These are phyloP conservation scores for Mustela lutreola DNA, from an alignment of 2,113 vertebrate genomes.

Conservation along the genomic window DNA sequence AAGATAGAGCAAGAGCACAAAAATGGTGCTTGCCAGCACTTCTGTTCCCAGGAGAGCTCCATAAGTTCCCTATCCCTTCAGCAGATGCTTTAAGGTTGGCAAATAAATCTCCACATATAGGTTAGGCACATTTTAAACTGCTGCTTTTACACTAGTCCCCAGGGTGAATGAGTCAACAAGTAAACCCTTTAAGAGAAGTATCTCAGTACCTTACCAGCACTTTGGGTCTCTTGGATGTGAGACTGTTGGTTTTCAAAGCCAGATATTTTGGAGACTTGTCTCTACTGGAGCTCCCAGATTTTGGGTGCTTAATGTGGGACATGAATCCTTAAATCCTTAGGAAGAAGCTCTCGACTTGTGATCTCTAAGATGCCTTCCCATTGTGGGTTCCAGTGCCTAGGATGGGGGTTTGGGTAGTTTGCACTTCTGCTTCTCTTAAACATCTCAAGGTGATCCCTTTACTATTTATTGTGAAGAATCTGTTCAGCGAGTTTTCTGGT, in stretches of 20 bases:
- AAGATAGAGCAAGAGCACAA: not conserved
- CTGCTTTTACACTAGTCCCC: not conserved
- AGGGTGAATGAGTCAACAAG: not conserved
- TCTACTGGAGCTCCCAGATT: not conserved
- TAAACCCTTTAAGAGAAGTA: not conserved
- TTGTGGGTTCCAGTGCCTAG: not conserved
- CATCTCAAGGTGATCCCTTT: not conserved
- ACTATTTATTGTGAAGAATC: not conserved
- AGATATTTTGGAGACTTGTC: not conserved
- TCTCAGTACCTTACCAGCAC: not conserved
- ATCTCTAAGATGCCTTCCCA: not conserved
- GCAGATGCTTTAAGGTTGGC: not conserved
- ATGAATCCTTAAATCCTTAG: not conserved
- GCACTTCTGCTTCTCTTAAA: not conserved
- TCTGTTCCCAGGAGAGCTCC: not conserved
- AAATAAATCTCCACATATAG: not conserved
- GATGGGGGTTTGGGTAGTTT: not conserved
- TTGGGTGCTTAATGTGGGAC: not conserved
- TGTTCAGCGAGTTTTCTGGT: not conserved
- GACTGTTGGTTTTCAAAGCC: not conserved
- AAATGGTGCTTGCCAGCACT: not conserved
- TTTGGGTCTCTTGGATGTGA: not conserved
- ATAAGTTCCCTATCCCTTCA: not conserved
- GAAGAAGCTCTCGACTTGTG: not conserved
- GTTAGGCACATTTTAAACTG: not conserved